Evolutionary conservation across 2,888 invertebrate species (phyloP), one percentile per base, ranked within the genome.

Genomic region (Chloroclysta siterata): DNA sequence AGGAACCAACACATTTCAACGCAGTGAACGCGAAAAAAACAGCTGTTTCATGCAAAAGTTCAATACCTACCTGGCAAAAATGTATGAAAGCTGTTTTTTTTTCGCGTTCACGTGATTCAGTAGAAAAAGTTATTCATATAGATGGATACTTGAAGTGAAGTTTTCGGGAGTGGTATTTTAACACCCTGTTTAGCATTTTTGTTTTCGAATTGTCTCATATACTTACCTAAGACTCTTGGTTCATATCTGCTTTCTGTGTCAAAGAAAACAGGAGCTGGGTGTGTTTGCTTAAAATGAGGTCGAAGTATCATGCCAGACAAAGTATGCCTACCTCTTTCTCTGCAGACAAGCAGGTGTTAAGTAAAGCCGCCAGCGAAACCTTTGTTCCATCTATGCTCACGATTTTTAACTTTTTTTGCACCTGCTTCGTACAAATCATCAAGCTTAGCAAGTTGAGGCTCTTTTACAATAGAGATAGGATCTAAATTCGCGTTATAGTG

Each of bases 341-440:
- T 62, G 63, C 39, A 60, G 10, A 48, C 66, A 72, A 74, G 72
- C 75, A 79, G 76, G 77, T 81, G 81, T 69, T 79, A 82, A 83
- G 72, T 72, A 69, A 67, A 63, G 60, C 71, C 62, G 54, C 69
- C 61, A 73, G 66, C 52, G 28, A 39, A 29, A 13, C 67, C 81
- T 81, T 82, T 83, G 81, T 83, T 77, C 55, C 70, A 66, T 65
- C 65, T 52, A 47, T 70, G 67, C 69, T 72, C 74, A 68, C 62
- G 69, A 70, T 71, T 69, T 78, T 79, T 52, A 75, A 78, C 80
- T 76, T 74, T 76, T 80, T 83, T 82, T 71, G 75, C 83, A 82
- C 80, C 79, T 80, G 76, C 63, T 66, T 60, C 61, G 46, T 22
- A 44, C 59, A 67, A 65, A 46, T 33, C 41, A 2, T 14, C 36